Percentiles rank a stretch among this genome's conserved stretches.
Conservation (phyloP, 1,140 invertebrate species). For the Drosophila melanica region DNA sequence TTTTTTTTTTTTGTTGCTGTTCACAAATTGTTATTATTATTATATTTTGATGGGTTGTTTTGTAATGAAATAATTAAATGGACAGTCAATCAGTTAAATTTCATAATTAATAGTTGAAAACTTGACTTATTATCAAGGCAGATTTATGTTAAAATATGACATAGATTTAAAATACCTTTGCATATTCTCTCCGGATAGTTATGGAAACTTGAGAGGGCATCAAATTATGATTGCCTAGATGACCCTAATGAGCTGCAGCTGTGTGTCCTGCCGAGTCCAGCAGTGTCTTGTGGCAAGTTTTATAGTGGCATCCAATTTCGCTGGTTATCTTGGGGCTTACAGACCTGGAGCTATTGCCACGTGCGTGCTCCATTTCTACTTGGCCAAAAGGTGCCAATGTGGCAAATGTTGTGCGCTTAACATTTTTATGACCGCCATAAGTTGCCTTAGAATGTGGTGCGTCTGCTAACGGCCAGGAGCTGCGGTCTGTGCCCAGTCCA, state of each 20-base stretch:
- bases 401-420: slow-evolving; percentile 79
- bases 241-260: slow-evolving; percentile 36
- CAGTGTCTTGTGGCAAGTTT: slow-evolving; percentile 8
- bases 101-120: not conserved
- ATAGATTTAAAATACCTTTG: not conserved
- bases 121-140: not conserved
- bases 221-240: slow-evolving; percentile 27
- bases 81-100: slow-evolving; percentile 34
- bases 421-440: slow-evolving; percentile 77
- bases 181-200: not conserved
- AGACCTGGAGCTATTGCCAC: slow-evolving; percentile 48
- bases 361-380: slow-evolving; percentile 72
- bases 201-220: not conserved
- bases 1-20: slow-evolving; percentile 28
- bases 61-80: slow-evolving; percentile 69
- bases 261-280: slow-evolving; percentile 15
- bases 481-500: not conserved
- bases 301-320: slow-evolving; percentile 66
- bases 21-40: slow-evolving; percentile 58
- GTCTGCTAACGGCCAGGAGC: slow-evolving; percentile 32
- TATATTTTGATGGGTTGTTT: slow-evolving; percentile 41
- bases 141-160: not conserved
- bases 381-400: slow-evolving; percentile 76
- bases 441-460: slow-evolving; percentile 61
- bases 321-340: not conserved